Evolutionary conservation across 2,888 invertebrate species (phyloP).

Genomic region (Tachina fera): DNA sequence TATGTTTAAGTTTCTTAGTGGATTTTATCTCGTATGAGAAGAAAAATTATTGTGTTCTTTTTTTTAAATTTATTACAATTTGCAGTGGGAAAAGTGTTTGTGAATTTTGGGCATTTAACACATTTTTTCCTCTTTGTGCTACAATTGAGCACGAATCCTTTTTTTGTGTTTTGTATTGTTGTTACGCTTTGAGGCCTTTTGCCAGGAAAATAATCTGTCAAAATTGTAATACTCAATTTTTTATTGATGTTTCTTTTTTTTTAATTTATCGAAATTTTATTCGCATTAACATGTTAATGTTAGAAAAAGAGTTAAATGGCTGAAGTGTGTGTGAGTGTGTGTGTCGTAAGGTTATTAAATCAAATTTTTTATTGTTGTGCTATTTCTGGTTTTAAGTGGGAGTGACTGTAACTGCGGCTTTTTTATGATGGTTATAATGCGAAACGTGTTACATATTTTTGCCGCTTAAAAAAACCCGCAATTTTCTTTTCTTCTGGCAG

Average conservation of each 20-base stretch:
- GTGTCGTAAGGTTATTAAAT: slow-evolving; percentile 34
- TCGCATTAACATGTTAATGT: slow-evolving; percentile 53
- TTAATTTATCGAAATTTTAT: slow-evolving; percentile 47
- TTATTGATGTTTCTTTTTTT: slow-evolving; percentile 44
- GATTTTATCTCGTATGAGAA: slow-evolving; percentile 81
- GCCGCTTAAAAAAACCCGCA: slow-evolving; percentile 46
- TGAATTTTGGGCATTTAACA: slow-evolving; percentile 61
- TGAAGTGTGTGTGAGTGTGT: slow-evolving; percentile 37
- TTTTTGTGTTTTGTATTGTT: slow-evolving; percentile 55
- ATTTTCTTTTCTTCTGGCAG: slow-evolving; percentile 24
- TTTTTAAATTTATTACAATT: slow-evolving; percentile 53
- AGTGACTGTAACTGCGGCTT: slow-evolving; percentile 58
- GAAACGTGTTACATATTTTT: slow-evolving; percentile 62
- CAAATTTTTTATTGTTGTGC: slow-evolving; percentile 23
- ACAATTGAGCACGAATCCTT: slow-evolving; percentile 36
- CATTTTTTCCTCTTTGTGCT: slow-evolving; percentile 25
- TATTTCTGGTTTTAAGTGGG: slow-evolving; percentile 44
- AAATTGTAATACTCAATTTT: slow-evolving; percentile 40
- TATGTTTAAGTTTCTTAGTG: slow-evolving; percentile 78
- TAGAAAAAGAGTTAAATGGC: background rate
- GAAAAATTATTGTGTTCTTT: slow-evolving; percentile 70
- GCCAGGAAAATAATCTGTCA: slow-evolving; percentile 56
- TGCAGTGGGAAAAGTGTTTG: slow-evolving; percentile 66
- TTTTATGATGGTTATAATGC: slow-evolving; percentile 29
- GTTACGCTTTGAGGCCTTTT: slow-evolving; percentile 75